These are phyloP conservation scores for Aix galericulata DNA, from an alignment of 2,113 vertebrate species.

Conservation along the genomic window DNA sequence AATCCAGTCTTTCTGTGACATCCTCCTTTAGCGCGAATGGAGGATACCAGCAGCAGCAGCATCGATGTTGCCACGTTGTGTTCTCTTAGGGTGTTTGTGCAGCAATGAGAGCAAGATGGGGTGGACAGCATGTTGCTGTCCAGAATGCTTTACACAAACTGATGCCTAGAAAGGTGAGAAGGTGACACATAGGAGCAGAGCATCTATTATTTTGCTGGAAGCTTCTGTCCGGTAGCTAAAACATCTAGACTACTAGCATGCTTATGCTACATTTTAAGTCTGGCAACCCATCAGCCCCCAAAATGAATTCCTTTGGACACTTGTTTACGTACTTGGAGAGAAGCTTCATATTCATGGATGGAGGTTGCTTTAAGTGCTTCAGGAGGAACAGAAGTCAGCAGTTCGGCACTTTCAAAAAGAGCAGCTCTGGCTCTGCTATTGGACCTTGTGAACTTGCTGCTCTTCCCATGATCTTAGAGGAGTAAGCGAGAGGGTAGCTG, in stretches of 20 bases:
- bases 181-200: background rate
- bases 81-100: background rate
- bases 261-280: background rate
- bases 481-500: background rate
- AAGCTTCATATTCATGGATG: background rate
- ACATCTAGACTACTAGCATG: background rate
- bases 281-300: background rate
- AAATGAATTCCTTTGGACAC: background rate
- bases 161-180: background rate
- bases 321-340: background rate
- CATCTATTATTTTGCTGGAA: background rate
- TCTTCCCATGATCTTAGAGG: background rate
- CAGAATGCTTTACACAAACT: background rate
- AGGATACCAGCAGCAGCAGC: background rate
- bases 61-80: rapidly evolving
- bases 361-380: background rate
- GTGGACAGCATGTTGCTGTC: background rate
- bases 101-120: background rate
- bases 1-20: background rate
- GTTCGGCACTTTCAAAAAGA: background rate
- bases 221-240: background rate
- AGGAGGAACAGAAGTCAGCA: background rate
- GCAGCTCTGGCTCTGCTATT: background rate
- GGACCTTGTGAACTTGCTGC: background rate
- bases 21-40: background rate